These are phyloP conservation scores for Miniopterus natalensis DNA, from an alignment of 2,113 vertebrate species.

Conservation along the genomic window DNA sequence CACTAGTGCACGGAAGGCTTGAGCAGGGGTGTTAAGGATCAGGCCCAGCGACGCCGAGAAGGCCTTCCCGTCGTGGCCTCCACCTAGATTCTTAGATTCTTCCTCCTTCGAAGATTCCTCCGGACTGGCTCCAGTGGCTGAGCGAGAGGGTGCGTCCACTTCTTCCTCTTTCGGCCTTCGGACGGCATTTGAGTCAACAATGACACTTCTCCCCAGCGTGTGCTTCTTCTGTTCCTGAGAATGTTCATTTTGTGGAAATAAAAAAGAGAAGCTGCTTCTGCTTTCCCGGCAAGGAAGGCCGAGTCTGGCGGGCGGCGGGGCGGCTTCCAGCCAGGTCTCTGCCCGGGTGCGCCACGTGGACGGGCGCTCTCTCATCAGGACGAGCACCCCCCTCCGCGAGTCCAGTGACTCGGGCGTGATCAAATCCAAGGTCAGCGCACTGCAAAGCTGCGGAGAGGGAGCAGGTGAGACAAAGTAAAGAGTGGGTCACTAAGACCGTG, in stretches of 20 bases:
- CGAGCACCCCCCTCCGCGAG: neutral
- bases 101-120: slow-evolving; percentile 44
- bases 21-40: neutral
- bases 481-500: neutral
- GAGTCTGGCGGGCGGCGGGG: neutral
- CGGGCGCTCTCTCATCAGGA: neutral
- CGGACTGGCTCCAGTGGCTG: neutral
- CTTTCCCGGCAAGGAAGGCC: neutral
- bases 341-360: neutral
- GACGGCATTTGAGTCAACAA: neutral
- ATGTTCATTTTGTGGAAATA: slow-evolving; percentile 19
- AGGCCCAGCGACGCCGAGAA: neutral
- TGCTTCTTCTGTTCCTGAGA: neutral
- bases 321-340: neutral
- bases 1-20: fast-evolving
- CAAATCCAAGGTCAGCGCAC: neutral
- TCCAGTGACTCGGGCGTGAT: neutral
- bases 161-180: neutral
- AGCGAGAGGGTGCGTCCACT: neutral
- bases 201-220: neutral
- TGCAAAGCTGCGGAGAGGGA: neutral
- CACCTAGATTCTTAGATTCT: neutral
- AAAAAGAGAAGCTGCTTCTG: neutral
- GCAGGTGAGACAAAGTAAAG: neutral
- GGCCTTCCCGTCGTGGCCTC: neutral